Conservation (phyloP, 35 echinoderm and acorn worm genomes). For the Eucidaris tribuloides region DNA sequence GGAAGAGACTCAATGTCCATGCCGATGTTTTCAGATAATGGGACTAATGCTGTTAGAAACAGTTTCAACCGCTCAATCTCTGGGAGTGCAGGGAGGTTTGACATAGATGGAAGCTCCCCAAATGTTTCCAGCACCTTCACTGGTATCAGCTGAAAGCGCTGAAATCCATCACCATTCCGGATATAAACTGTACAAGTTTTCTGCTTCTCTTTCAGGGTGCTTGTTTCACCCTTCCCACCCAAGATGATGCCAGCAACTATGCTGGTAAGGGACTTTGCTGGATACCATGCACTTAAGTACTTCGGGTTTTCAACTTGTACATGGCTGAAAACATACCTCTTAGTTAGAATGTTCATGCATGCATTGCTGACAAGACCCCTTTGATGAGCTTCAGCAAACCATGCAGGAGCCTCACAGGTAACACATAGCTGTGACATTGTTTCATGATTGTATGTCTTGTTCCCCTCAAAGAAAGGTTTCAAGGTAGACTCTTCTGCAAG, state of each 20-base stretch:
- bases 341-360: slow-evolving; percentile 20
- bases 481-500: background rate
- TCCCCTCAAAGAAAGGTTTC: background rate
- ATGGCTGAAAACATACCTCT: background rate
- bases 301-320: slow-evolving; percentile 38
- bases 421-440: background rate
- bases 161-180: slow-evolving; percentile 35
- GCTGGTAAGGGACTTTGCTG: background rate
- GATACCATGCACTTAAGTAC: background rate
- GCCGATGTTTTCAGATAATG: background rate
- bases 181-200: background rate
- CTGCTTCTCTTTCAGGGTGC: background rate
- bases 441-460: background rate
- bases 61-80: background rate
- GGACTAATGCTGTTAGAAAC: background rate
- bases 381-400: slow-evolving; percentile 3
- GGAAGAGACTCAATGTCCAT: slow-evolving; percentile 13
- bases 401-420: slow-evolving; percentile 4
- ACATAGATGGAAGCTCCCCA: slow-evolving; percentile 41
- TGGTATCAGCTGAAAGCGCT: background rate
- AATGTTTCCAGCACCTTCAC: slow-evolving; percentile 19
- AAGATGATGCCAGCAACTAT: background rate
- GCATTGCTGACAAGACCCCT: background rate
- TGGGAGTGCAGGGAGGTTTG: background rate
- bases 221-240: background rate